phyloP scores from a whole-genome alignment of 2,113 vertebrate species.

The Syrmaticus mikado region DNA sequence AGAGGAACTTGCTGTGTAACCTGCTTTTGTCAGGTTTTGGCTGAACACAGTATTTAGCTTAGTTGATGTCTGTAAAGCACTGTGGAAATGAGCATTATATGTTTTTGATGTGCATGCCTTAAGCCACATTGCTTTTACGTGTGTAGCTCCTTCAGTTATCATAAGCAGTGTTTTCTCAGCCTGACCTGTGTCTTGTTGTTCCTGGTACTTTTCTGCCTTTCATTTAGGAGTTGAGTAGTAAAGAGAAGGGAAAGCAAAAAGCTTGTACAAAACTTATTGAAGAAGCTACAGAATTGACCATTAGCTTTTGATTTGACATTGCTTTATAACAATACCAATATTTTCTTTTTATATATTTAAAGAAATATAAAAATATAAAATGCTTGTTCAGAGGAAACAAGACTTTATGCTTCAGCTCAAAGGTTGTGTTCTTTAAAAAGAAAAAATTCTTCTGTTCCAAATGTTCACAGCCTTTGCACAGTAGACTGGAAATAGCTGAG shows the following conservation, averaged over 20 bases:
- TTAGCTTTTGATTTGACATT: not conserved
- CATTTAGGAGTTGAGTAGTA: not conserved
- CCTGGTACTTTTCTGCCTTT: not conserved
- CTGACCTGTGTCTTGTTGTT: not conserved
- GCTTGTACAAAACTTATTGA: not conserved
- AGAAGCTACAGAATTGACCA: not conserved
- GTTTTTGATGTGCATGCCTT: not conserved
- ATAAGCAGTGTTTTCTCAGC: not conserved
- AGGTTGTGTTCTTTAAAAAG: not conserved
- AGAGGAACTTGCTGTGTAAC: not conserved
- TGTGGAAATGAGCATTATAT: not conserved
- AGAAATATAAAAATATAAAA: no score
- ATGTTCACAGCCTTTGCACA: not conserved
- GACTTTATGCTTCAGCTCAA: not conserved
- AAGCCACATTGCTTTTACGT: not conserved
- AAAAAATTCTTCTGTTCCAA: not conserved
- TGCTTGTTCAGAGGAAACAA: not conserved
- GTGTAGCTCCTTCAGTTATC: not conserved
- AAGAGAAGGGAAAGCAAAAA: not conserved
- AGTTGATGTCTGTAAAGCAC: not conserved
- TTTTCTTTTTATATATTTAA: not conserved
- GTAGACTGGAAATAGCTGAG: not conserved
- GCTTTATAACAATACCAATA: not conserved
- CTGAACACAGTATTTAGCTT: not conserved
- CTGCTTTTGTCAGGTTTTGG: not conserved